Conservation (phyloP, 1,140 invertebrate species). For the Zaprionus ghesquierei region DNA sequence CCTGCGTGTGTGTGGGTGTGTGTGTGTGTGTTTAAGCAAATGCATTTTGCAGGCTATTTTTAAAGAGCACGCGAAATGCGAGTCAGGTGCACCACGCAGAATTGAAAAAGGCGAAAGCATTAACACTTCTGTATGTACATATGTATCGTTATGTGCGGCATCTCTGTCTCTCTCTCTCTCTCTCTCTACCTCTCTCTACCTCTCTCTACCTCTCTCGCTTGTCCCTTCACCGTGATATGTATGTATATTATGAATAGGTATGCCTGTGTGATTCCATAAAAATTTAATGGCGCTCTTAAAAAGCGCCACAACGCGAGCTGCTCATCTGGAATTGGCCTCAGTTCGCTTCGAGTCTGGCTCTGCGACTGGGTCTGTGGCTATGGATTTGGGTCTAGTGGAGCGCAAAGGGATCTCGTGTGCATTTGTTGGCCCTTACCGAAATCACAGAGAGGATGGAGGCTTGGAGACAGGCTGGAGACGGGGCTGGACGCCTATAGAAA, state of each 20-base stretch:
- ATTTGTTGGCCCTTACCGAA: constrained; percentile 21
- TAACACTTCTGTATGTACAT: background rate
- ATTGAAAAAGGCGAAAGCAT: constrained; percentile 21
- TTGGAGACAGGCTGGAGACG: constrained; percentile 7
- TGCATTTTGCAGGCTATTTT: background rate
- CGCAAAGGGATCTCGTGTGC: background rate
- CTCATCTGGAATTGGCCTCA: constrained; percentile 15
- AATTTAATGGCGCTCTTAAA: constrained; percentile 31
- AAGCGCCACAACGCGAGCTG: constrained; percentile 12
- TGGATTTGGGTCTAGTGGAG: background rate
- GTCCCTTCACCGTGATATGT: background rate
- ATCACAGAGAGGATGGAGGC: background rate
- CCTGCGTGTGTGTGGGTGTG: background rate
- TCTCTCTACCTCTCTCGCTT: background rate
- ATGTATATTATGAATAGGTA: background rate
- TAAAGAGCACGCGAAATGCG: constrained; percentile 5
- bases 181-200: background rate
- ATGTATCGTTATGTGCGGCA: background rate
- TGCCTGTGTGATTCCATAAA: background rate
- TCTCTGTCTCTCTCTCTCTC: background rate
- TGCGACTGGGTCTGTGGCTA: background rate
- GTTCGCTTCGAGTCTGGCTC: background rate
- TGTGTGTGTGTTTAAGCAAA: background rate
- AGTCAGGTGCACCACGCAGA: constrained; percentile 19
- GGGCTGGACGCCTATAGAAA: background rate